Evolutionary conservation across 2,888 invertebrate species (phyloP).

Genomic region (Oasisia sp.): DNA sequence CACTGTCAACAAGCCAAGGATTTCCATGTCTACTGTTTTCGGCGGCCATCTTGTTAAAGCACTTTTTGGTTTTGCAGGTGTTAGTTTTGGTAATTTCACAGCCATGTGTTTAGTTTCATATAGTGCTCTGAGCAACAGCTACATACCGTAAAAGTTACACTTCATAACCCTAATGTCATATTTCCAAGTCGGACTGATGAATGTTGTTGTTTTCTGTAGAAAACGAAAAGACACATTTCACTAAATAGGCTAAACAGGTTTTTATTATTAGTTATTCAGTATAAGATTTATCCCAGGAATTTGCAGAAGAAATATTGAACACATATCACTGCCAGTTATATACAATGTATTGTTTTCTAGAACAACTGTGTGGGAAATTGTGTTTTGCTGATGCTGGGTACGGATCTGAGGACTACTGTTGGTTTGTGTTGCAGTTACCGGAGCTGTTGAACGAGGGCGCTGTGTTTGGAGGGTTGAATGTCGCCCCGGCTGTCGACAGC

Average conservation of each 20-base stretch:
- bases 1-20: background rate
- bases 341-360: background rate
- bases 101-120: background rate
- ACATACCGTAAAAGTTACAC: background rate
- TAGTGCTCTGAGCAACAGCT: background rate
- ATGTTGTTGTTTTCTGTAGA: background rate
- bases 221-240: background rate
- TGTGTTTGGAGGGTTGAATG: slow-evolving; percentile 73
- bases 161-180: no score
- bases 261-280: background rate
- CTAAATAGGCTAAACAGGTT: background rate
- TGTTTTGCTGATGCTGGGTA: background rate
- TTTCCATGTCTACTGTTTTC: background rate
- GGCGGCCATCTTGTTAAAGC: no score
- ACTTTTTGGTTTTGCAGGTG: background rate
- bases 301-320: background rate
- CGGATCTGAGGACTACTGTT: background rate
- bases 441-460: slow-evolving; percentile 65
- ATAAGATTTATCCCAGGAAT: background rate
- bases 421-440: slow-evolving; percentile 54
- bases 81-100: background rate
- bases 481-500: slow-evolving; percentile 76
- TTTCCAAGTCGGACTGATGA: no score
- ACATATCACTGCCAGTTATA: no score
- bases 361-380: background rate